A percentile compares a stretch with the other conserved stretches of the same genome.
phyloP scores from a whole-genome alignment of 2,113 vertebrate species.

The Oreotrochilus melanogaster region DNA sequence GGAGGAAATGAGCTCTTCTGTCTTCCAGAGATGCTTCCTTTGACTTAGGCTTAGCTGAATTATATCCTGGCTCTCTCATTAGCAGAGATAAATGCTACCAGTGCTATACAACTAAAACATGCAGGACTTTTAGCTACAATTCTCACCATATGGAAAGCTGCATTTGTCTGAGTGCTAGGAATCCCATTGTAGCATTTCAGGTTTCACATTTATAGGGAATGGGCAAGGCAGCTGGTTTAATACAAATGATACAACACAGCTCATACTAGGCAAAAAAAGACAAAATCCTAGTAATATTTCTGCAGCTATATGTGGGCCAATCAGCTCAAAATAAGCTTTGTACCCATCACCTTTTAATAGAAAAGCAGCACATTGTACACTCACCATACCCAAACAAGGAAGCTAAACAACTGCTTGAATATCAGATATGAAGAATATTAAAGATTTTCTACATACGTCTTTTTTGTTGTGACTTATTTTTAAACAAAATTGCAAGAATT shows the following conservation, averaged over 20 bases:
- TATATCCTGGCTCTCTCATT: background rate
- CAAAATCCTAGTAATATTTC: background rate
- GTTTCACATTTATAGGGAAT: background rate
- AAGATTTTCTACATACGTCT: background rate
- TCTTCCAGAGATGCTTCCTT: background rate
- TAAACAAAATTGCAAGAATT: background rate
- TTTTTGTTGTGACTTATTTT: background rate
- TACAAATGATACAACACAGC: background rate
- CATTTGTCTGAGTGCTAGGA: background rate
- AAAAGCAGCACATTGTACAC: background rate
- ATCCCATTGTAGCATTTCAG: accelerated
- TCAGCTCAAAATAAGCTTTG: background rate
- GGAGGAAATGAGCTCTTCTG: background rate
- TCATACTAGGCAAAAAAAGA: background rate
- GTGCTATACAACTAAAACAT: background rate
- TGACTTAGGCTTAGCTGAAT: background rate
- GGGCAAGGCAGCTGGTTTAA: background rate
- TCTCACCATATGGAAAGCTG: background rate
- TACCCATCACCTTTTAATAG: background rate
- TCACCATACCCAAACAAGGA: background rate
- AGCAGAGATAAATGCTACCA: background rate
- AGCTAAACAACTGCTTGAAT: background rate
- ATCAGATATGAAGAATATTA: background rate
- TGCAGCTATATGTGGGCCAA: background rate
- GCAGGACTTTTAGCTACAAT: background rate